Evolutionary conservation across 2,797 vertebrate species (phyloP).

Genomic region (Fringilla coelebs): DNA sequence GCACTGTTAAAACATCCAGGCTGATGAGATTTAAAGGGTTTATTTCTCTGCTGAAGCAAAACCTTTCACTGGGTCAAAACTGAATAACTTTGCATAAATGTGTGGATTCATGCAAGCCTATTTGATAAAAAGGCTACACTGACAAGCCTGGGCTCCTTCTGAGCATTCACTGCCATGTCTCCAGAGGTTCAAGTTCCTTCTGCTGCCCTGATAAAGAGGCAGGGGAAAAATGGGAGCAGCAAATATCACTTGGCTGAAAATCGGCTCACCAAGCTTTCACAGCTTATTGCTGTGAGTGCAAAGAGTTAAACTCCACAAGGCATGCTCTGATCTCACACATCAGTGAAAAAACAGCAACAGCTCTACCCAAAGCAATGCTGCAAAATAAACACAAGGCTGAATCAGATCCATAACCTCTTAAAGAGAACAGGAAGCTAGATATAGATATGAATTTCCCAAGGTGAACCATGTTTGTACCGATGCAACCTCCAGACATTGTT

Average conservation of each 20-base stretch:
- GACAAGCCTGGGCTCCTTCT: background rate
- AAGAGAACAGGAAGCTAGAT: background rate
- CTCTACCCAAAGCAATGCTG: constrained; percentile 28
- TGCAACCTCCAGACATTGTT: background rate
- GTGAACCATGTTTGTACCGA: constrained; percentile 15
- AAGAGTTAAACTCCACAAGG: constrained; percentile 50
- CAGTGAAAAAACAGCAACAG: constrained; percentile 41
- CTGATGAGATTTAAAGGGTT: background rate
- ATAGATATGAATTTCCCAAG: constrained; percentile 5
- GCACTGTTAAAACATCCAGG: background rate
- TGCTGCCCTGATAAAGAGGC: background rate
- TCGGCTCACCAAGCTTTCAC: background rate
- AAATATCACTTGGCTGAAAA: background rate
- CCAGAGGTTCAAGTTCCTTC: background rate
- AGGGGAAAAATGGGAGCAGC: rapidly evolving
- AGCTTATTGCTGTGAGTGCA: background rate
- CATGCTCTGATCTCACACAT: constrained; percentile 53
- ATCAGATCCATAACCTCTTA: background rate
- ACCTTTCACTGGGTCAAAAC: background rate
- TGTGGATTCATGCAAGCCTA: background rate
- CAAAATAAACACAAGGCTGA: constrained; percentile 2
- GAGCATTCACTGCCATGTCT: background rate
- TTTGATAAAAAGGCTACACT: background rate
- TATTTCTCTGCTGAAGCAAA: background rate
- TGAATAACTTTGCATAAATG: background rate